Conservation (phyloP, 2,113 vertebrate genomes). For the Siniperca knerii region DNA sequence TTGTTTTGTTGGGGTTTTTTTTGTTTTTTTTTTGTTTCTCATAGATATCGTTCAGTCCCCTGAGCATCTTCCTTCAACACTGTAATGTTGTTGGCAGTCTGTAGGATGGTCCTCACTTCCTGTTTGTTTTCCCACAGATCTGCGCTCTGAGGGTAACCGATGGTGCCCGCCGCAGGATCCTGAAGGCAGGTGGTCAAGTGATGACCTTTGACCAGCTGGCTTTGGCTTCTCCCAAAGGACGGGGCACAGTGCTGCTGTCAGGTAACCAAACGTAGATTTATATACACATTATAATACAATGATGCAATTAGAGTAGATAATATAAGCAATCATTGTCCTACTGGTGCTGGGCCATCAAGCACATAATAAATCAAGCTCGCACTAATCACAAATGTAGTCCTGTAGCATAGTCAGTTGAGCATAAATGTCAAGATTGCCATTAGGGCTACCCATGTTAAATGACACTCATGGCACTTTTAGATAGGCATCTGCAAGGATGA, state of each 20-base stretch:
- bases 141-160: conserved; percentile 89
- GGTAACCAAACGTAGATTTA: conserved; percentile 76
- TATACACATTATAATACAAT: too few species aligned
- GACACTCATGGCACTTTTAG: background rate
- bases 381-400: background rate
- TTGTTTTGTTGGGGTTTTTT: too few species aligned
- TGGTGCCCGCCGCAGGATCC: conserved; percentile 89
- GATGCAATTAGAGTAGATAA: background rate
- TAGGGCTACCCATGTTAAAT: background rate
- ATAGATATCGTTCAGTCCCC: background rate
- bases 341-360: too few species aligned
- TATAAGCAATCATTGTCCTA: background rate
- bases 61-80: background rate
- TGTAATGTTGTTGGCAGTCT: background rate
- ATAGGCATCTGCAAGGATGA: background rate
- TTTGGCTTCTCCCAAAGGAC: conserved; percentile 90
- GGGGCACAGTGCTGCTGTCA: conserved; percentile 91
- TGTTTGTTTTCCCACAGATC: conserved; percentile 78
- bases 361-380: background rate
- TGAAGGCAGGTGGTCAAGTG: conserved; percentile 91
- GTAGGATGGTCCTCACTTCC: background rate
- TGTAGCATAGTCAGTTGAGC: background rate
- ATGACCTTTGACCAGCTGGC: conserved; percentile 95
- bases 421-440: background rate
- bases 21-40: background rate